These are phyloP conservation scores for Stenurella melanura DNA, from an alignment of 2,888 invertebrate species.

Conservation along the genomic window DNA sequence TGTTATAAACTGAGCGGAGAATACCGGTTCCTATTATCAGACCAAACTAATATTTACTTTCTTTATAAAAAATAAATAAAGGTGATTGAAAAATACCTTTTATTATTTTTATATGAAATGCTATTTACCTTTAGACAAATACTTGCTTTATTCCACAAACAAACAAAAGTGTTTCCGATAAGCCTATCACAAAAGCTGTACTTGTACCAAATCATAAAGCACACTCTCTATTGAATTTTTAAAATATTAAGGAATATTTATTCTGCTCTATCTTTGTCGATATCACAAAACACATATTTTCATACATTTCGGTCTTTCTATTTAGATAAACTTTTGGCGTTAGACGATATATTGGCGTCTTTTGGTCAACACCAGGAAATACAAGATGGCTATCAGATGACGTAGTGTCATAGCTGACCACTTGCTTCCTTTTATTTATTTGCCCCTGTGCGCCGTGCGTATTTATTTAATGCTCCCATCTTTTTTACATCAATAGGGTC, in stretches of 20 bases:
- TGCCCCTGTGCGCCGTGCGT: constrained; percentile 62
- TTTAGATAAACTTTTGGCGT: constrained; percentile 69
- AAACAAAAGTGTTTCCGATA: constrained; percentile 32
- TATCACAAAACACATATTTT: constrained; percentile 68
- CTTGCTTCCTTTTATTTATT: constrained; percentile 68
- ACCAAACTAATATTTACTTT: constrained; percentile 38
- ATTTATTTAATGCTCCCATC: constrained; percentile 61
- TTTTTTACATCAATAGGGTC: constrained; percentile 52
- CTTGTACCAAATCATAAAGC: constrained; percentile 35
- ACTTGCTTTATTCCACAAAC: constrained; percentile 28
- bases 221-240: constrained; percentile 28
- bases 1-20: neutral
- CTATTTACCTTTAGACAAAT: constrained; percentile 35
- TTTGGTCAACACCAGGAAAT: constrained; percentile 72
- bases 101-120: constrained; percentile 45
- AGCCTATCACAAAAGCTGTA: constrained; percentile 36
- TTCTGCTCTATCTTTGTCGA: constrained; percentile 55
- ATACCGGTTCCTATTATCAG: constrained; percentile 29
- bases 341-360: constrained; percentile 70
- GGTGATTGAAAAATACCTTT: constrained; percentile 42
- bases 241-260: constrained; percentile 38
- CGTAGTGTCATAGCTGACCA: constrained; percentile 69
- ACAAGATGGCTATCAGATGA: constrained; percentile 72
- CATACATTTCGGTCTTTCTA: constrained; percentile 58
- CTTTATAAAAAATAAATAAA: constrained; percentile 38